Evolutionary conservation across 2,113 vertebrate genomes (phyloP).

Genomic region (Geococcyx californianus): DNA sequence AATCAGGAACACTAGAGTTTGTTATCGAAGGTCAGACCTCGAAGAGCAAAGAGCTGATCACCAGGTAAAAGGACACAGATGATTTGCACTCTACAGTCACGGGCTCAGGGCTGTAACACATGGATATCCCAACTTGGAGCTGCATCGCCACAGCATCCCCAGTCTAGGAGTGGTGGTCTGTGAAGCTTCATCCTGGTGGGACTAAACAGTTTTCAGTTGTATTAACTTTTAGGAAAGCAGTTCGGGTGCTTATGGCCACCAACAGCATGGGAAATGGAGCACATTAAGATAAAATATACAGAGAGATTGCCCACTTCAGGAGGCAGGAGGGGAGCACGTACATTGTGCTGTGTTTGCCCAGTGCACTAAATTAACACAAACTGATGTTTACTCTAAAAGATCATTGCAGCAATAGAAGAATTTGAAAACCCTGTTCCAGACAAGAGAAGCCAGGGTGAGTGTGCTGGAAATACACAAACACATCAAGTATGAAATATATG

Average conservation of each 20-base stretch:
- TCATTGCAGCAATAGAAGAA: not conserved
- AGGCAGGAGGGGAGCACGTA: not conserved
- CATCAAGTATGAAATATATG: not conserved
- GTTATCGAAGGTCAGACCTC: not conserved
- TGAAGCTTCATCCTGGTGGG: not conserved
- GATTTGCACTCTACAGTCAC: not conserved
- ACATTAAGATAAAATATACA: not conserved
- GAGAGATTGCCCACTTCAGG: not conserved
- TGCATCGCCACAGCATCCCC: not conserved
- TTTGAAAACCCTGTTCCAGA: not conserved
- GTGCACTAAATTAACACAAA: not conserved
- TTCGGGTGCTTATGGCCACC: not conserved
- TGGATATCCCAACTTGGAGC: not conserved
- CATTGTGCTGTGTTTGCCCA: not conserved
- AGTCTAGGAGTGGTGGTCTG: not conserved
- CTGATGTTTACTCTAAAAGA: not conserved
- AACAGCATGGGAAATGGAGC: not conserved
- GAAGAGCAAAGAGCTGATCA: not conserved
- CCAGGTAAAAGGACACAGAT: not conserved
- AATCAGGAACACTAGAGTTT: not conserved
- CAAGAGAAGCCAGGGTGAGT: not conserved
- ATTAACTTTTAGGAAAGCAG: not conserved
- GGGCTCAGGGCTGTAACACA: not conserved
- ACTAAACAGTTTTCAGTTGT: not conserved
- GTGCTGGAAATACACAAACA: not conserved